Evolutionary conservation across 2,797 vertebrate genomes (phyloP).

Genomic region (Odontamblyopus rebecca): DNA sequence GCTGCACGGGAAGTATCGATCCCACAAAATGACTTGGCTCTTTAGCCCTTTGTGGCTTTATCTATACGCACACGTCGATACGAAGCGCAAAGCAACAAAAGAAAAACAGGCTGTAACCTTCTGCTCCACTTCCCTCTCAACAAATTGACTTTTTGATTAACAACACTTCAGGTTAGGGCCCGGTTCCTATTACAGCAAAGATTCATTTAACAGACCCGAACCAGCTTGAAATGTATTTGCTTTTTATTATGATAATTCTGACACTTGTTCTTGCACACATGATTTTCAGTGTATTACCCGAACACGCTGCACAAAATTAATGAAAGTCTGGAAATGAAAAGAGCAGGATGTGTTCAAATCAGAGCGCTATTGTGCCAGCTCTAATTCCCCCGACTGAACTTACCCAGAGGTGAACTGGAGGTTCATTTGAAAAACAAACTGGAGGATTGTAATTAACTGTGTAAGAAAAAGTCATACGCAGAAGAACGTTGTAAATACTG

Average conservation of each 20-base stretch:
- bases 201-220: not conserved
- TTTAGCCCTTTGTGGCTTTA: not conserved
- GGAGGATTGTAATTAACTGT: constrained; percentile 40
- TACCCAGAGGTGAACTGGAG: constrained; percentile 1
- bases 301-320: constrained; percentile 13
- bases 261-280: not conserved
- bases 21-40: not conserved
- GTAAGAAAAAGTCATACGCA: constrained; percentile 11
- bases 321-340: constrained; percentile 13
- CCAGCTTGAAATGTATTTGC: not conserved
- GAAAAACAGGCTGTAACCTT: not conserved
- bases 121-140: not conserved
- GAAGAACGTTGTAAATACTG: not conserved
- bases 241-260: constrained; percentile 14
- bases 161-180: not conserved
- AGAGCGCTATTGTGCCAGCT: constrained; percentile 1
- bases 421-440: constrained; percentile 31
- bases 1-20: not conserved
- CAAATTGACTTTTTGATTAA: constrained; percentile 2
- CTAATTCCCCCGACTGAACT: constrained; percentile 27
- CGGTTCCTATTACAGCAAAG: not conserved
- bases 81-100: not conserved
- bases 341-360: constrained; percentile 18
- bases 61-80: not conserved
- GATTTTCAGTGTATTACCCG: not conserved